These are phyloP conservation scores for Microtus oregoni DNA, from an alignment of 2,113 vertebrate genomes.

Conservation along the genomic window DNA sequence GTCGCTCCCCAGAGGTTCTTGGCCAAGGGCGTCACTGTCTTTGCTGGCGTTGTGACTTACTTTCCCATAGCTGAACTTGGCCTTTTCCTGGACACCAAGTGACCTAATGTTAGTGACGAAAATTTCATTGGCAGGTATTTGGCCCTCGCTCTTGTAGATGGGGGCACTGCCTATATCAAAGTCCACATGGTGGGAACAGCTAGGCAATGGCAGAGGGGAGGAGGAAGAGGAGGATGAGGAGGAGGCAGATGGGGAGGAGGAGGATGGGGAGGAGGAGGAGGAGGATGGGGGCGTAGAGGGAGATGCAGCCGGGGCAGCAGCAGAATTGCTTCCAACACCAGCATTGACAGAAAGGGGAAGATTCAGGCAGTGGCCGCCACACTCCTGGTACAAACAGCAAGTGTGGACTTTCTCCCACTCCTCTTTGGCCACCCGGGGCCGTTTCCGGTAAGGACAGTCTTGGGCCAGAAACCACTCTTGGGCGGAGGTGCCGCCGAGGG, in stretches of 20 bases:
- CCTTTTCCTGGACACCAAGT: slow-evolving; percentile 84
- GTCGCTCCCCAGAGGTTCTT: slow-evolving; percentile 84
- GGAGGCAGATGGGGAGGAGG: slow-evolving; percentile 78
- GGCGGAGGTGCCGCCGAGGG: slow-evolving; percentile 85
- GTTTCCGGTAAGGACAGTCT: slow-evolving; percentile 93
- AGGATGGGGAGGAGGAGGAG: slow-evolving; percentile 10
- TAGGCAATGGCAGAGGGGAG: slow-evolving; percentile 86
- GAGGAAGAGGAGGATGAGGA: slow-evolving; percentile 80
- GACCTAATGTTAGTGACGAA: slow-evolving; percentile 85
- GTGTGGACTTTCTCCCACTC: slow-evolving; percentile 91
- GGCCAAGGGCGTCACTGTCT: slow-evolving; percentile 83
- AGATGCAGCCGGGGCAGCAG: slow-evolving; percentile 36
- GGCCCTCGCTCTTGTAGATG: slow-evolving; percentile 86
- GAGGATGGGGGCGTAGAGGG: neutral
- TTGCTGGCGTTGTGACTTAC: slow-evolving; percentile 80
- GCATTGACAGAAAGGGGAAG: slow-evolving; percentile 92
- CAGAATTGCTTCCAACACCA: slow-evolving; percentile 85
- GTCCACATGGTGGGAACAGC: slow-evolving; percentile 88
- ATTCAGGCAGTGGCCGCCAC: slow-evolving; percentile 93
- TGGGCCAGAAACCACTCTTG: slow-evolving; percentile 91
- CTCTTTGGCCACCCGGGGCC: slow-evolving; percentile 92
- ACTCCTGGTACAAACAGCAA: slow-evolving; percentile 95
- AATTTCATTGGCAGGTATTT: slow-evolving; percentile 86
- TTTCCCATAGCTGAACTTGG: slow-evolving; percentile 83
- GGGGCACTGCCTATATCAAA: slow-evolving; percentile 84